Conservation (phyloP, 2,888 invertebrate species). For the Ellobium chinense region DNA sequence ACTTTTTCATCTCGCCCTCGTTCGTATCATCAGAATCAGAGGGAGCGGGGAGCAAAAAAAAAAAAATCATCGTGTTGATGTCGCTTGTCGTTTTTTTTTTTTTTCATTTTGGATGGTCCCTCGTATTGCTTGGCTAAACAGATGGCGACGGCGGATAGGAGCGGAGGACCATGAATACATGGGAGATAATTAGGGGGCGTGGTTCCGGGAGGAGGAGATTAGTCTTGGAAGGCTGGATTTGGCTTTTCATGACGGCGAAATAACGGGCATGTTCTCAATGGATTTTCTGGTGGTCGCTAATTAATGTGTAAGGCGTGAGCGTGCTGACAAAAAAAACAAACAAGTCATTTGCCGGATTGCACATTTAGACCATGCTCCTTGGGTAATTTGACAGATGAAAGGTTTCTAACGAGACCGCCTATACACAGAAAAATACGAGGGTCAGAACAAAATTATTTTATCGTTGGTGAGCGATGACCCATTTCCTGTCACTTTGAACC, state of each 20-base stretch:
- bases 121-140: background rate
- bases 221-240: background rate
- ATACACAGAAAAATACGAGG: too few species aligned
- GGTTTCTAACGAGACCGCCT: background rate
- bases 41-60: background rate
- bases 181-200: constrained; percentile 37
- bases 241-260: background rate
- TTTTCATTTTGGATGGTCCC: background rate
- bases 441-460: too few species aligned
- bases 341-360: constrained; percentile 1
- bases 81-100: too few species aligned
- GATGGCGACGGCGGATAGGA: background rate
- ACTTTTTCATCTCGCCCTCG: background rate
- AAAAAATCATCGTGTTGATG: background rate
- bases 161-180: constrained; percentile 20
- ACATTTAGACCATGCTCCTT: background rate
- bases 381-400: background rate
- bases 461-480: too few species aligned
- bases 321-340: background rate
- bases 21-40: background rate
- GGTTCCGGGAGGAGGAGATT: constrained; percentile 1
- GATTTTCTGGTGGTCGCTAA: constrained; percentile 27
- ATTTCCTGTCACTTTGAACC: too few species aligned
- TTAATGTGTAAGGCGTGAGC: constrained; percentile 14
- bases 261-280: constrained; percentile 1